These are phyloP conservation scores for Bradynema listronoti DNA, from an alignment of 1,140 invertebrate genomes.

Conservation along the genomic window DNA sequence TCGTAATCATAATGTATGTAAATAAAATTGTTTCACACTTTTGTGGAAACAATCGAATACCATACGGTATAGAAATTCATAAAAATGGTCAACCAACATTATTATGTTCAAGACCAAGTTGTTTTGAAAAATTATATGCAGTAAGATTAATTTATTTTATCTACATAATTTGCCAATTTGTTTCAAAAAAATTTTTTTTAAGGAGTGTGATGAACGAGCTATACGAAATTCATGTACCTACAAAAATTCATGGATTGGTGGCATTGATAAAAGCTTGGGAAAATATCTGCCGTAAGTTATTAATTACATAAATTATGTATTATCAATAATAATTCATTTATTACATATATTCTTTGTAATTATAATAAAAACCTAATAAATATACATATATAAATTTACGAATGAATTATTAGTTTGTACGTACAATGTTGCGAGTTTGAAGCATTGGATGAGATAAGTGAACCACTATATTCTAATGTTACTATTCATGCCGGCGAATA, in stretches of 20 bases:
- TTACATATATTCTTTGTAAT: neutral
- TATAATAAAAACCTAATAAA: neutral
- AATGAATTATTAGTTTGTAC: conserved; percentile 32
- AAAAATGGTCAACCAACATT: conserved; percentile 46
- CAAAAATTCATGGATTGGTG: conserved; percentile 48
- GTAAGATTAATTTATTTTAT: conserved; percentile 30
- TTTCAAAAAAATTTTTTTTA: conserved; percentile 13
- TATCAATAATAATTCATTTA: neutral
- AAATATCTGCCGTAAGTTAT: conserved; percentile 43
- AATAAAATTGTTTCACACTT: too few species aligned
- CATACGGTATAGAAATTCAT: conserved; percentile 43
- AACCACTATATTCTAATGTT: conserved; percentile 43
- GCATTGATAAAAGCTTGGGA: conserved; percentile 46
- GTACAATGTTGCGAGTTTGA: conserved; percentile 55
- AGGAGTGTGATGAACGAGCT: conserved; percentile 53
- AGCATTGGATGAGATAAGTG: conserved; percentile 31
- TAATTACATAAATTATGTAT: neutral
- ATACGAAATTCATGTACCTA: conserved; percentile 32
- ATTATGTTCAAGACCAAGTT: conserved; percentile 49
- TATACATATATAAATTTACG: conserved; percentile 2
- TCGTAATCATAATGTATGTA: too few species aligned
- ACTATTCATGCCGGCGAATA: conserved; percentile 46
- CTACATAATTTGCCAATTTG: conserved; percentile 10
- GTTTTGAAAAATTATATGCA: conserved; percentile 54
- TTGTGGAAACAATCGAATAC: conserved; percentile 28